Evolutionary conservation across 2,797 vertebrate genomes (phyloP).

Genomic region (Chaetophractus vellerosus): DNA sequence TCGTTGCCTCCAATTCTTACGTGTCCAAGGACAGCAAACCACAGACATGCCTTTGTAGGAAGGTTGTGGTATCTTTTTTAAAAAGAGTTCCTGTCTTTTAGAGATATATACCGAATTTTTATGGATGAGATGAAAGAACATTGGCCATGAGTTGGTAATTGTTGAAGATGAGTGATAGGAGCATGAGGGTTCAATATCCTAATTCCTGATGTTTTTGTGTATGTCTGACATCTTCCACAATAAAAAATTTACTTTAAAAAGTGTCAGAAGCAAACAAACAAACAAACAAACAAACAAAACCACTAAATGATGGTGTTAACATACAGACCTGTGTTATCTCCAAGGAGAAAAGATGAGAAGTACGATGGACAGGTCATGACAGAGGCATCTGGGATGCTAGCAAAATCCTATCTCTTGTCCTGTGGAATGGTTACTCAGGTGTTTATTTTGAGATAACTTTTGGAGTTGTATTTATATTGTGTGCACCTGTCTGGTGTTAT

Average conservation of each 20-base stretch:
- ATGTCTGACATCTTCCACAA: slow-evolving; percentile 73
- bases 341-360: background rate
- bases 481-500: background rate
- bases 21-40: no score
- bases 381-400: background rate
- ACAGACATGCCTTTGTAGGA: no score
- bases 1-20: no score
- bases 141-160: slow-evolving; percentile 57
- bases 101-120: background rate
- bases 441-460: slow-evolving; percentile 28
- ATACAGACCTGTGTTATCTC: slow-evolving; percentile 41
- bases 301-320: slow-evolving; percentile 57
- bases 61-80: slow-evolving; percentile 12
- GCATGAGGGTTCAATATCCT: slow-evolving; percentile 59
- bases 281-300: slow-evolving; percentile 56
- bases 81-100: slow-evolving; percentile 1
- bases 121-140: slow-evolving; percentile 52
- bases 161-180: slow-evolving; percentile 64
- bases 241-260: slow-evolving; percentile 61
- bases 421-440: background rate
- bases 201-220: slow-evolving; percentile 42
- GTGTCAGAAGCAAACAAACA: slow-evolving; percentile 69
- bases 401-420: slow-evolving; percentile 56
- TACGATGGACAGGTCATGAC: slow-evolving; percentile 3
- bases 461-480: slow-evolving; percentile 38